Percentiles rank a stretch among this genome's conserved stretches.
Conservation (phyloP, 2,113 vertebrate species). For the Triplophysa dalaica region DNA sequence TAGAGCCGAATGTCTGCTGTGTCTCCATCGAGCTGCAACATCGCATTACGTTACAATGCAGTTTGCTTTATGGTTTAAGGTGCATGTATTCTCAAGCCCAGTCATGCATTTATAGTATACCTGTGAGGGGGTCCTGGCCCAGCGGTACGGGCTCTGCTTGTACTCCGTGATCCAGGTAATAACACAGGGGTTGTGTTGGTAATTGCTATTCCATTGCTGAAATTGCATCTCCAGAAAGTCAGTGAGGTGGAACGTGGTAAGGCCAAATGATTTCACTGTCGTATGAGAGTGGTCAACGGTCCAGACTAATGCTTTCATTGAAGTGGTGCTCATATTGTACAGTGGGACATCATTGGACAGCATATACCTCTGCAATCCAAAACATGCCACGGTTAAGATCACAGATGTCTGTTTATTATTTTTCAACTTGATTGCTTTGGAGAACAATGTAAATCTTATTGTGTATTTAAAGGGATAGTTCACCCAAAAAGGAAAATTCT, state of each 20-base stretch:
- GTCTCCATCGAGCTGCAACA: slow-evolving; percentile 63
- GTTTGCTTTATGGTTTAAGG: not conserved
- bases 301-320: slow-evolving; percentile 55
- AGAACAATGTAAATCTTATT: too few relatives aligned
- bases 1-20: slow-evolving; percentile 71
- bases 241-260: slow-evolving; percentile 68
- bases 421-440: too few relatives aligned
- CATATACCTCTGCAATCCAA: slow-evolving; percentile 65
- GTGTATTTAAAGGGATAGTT: too few relatives aligned
- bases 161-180: slow-evolving; percentile 68
- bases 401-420: not conserved
- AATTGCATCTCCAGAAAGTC: slow-evolving; percentile 48
- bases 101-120: slow-evolving; percentile 59
- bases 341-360: slow-evolving; percentile 42
- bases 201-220: slow-evolving; percentile 10
- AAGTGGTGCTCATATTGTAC: slow-evolving; percentile 57
- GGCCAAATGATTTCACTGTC: slow-evolving; percentile 37
- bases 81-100: not conserved
- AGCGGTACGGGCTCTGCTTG: slow-evolving; percentile 61
- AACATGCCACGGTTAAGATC: not conserved
- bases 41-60: slow-evolving; percentile 15
- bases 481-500: too few relatives aligned
- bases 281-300: slow-evolving; percentile 34
- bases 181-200: slow-evolving; percentile 57
- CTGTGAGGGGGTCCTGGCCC: slow-evolving; percentile 49